These are phyloP conservation scores for Aeoliscus strigatus DNA, from an alignment of 2,797 vertebrate species.

Conservation along the genomic window DNA sequence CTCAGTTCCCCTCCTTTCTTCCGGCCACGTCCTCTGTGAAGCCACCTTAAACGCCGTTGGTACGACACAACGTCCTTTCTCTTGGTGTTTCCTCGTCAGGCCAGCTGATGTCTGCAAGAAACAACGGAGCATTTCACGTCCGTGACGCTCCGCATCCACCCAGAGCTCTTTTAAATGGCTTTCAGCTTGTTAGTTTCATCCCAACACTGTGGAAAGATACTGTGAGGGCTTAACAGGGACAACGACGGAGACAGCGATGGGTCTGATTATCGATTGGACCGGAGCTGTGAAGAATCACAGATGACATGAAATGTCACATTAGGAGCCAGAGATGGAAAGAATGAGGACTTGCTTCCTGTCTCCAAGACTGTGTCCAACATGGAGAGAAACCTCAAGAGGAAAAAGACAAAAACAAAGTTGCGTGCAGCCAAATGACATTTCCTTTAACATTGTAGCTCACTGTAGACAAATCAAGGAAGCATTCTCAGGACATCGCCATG, in stretches of 20 bases:
- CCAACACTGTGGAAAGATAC: slow-evolving; percentile 37
- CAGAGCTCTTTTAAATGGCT: slow-evolving; percentile 37
- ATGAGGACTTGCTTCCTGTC: slow-evolving; percentile 44
- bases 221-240: slow-evolving; percentile 18
- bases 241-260: slow-evolving; percentile 13
- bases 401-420: slow-evolving; percentile 34
- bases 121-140: slow-evolving; percentile 13
- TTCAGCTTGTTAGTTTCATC: slow-evolving; percentile 29
- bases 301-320: slow-evolving; percentile 36
- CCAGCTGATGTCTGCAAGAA: slow-evolving; percentile 37
- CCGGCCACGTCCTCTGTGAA: slow-evolving; percentile 45
- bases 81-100: slow-evolving; percentile 12
- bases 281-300: slow-evolving; percentile 45
- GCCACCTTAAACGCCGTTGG: slow-evolving; percentile 56
- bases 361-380: slow-evolving; percentile 61
- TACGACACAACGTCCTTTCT: slow-evolving; percentile 52
- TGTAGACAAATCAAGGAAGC: slow-evolving; percentile 62
- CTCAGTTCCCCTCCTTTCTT: slow-evolving; percentile 33
- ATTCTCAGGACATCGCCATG: slow-evolving; percentile 76
- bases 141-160: slow-evolving; percentile 23
- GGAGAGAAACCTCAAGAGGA: slow-evolving; percentile 31
- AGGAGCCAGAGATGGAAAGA: slow-evolving; percentile 27
- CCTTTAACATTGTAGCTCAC: slow-evolving; percentile 67
- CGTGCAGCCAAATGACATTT: slow-evolving; percentile 53
- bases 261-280: slow-evolving; percentile 24